Evolutionary conservation across 2,888 invertebrate species (phyloP).

Genomic region (Maniola hyperantus): DNA sequence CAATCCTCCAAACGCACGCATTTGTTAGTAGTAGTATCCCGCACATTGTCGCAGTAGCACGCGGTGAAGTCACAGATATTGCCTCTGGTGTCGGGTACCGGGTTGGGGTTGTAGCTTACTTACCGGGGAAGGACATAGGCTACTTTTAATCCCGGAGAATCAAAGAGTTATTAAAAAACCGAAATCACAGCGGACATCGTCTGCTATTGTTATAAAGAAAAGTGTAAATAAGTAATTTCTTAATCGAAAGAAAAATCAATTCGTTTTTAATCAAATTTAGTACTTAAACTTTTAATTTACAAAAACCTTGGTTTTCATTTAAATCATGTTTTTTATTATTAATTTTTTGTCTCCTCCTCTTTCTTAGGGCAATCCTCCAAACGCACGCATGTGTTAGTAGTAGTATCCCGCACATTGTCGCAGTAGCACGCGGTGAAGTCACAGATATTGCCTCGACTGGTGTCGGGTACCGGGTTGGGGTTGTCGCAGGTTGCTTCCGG

Average conservation of each 20-base stretch:
- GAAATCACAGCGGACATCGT: no score
- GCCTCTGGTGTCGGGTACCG: conserved; percentile 34
- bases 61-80: conserved; percentile 57
- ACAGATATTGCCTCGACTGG: conserved; percentile 42
- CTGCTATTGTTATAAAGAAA: no score
- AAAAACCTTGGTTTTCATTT: no score
- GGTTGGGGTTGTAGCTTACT: conserved; percentile 40
- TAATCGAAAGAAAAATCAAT: no score
- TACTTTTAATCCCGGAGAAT: no score
- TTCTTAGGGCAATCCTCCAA: conserved; percentile 50
- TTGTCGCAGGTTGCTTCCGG: conserved; percentile 60
- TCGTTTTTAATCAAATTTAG: no score
- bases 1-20: conserved; percentile 57
- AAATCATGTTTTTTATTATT: no score
- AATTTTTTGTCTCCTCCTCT: not conserved
- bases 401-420: conserved; percentile 55
- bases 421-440: conserved; percentile 61
- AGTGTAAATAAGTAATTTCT: no score
- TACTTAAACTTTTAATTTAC: no score
- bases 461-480: conserved; percentile 48
- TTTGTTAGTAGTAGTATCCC: conserved; percentile 48
- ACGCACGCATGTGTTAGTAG: conserved; percentile 50
- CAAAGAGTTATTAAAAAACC: no score
- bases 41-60: conserved; percentile 61
- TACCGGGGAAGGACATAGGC: no score